A percentile compares a stretch with the other conserved stretches of the same genome.
These are phyloP conservation scores for Sinohyriopsis cumingii DNA, from an alignment of 2,888 invertebrate genomes.

Conservation along the genomic window DNA sequence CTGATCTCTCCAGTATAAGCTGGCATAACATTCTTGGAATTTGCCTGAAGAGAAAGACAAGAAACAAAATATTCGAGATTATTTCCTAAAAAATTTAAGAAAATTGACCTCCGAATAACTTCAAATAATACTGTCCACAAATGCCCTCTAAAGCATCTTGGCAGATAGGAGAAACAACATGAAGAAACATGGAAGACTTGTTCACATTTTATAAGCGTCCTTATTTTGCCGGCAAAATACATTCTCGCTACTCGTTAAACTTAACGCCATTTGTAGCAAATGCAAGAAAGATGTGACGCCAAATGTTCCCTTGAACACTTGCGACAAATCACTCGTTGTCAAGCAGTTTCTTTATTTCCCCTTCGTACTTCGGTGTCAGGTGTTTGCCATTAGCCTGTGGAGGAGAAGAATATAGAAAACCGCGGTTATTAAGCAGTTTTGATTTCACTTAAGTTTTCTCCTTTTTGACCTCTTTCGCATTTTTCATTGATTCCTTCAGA, in stretches of 20 bases:
- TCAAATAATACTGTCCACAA: background rate
- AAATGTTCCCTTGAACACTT: no score
- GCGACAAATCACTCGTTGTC: constrained; percentile 33
- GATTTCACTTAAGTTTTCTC: no score
- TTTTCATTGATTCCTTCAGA: no score
- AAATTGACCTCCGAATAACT: background rate
- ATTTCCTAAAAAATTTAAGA: no score
- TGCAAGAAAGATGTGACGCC: no score
- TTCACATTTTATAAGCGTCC: constrained; percentile 1
- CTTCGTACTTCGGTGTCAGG: constrained; percentile 43
- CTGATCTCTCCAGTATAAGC: constrained; percentile 44
- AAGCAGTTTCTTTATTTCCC: constrained; percentile 36
- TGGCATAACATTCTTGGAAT: constrained; percentile 55
- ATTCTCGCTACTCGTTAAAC: constrained; percentile 6
- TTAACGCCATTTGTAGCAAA: constrained; percentile 1
- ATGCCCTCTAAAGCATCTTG: no score
- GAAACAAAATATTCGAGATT: no score
- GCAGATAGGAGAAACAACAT: background rate
- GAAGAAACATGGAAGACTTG: background rate
- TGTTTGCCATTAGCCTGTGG: constrained; percentile 61
- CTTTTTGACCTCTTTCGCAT: no score
- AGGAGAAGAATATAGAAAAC: constrained; percentile 5
- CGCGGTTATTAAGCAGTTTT: background rate
- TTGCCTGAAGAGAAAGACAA: constrained; percentile 54
- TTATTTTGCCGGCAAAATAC: constrained; percentile 20